Evolutionary conservation across 2,113 vertebrate genomes (phyloP), one percentile per base, ranked within the genome.

Genomic region (Trochalopteron elliotii): DNA sequence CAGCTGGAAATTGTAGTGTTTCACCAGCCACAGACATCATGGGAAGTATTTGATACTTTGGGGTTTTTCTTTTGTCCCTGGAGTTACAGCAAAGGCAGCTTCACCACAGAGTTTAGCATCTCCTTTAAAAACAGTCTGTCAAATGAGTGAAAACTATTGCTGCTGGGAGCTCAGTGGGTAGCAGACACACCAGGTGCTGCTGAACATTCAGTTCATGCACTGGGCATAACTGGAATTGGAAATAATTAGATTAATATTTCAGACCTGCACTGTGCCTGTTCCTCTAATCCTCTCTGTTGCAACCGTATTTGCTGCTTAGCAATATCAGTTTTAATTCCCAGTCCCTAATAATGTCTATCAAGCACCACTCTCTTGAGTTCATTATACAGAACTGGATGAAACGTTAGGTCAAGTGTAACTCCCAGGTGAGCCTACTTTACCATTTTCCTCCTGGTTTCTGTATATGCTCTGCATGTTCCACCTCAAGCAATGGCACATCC

Each of bases 341-440:
- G 55, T 47, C 80, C 82, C 85, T 95, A 95, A 96, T 94, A 93
- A 95, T 55, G 17, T n/a, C 50, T 90, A 95, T 92, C 90, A 80
- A 93, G 71, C 75, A 93, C 44, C 68, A 74, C 83, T 72, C 82
- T 68, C 82, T 93, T 4, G 4, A 35, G 55, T 94, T 87, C 79
- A 83, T 89, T 94, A 77, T 33, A 57, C 78, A 72, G 78, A 83
- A 60, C 94, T 47, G 68, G 83, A 86, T 72, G 76, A 96, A 95
- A 83, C 0, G 0, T 79, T 65, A 61, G 83, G 92, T 88, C 88
- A 88, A 94, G 82, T 55, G 79, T 35, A 94, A 77, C 71, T 85
- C 90, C 68, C 80, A 74, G 80, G 87, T 65, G 83, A 92, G 76
- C 31, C 49, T 68, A 24, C 39, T 68, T 83, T 85, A 69, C 63